A percentile compares a stretch with the other conserved stretches of the same genome.
phyloP scores from a whole-genome alignment of 2,888 invertebrate genomes.

The Ormia ochracea region DNA sequence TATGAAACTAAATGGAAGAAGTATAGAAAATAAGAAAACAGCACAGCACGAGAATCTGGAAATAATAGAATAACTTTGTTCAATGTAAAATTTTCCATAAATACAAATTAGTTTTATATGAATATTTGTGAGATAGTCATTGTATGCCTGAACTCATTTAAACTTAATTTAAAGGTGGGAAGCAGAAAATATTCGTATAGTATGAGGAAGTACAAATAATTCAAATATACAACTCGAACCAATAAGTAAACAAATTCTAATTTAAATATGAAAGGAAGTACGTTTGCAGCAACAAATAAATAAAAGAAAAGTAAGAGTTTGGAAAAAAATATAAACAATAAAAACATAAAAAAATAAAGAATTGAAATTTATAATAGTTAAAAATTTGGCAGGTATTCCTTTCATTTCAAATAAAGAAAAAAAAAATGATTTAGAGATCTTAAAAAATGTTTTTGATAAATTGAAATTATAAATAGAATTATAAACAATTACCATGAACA shows the following conservation, averaged over 20 bases:
- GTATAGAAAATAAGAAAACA: background rate
- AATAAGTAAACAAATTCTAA: background rate
- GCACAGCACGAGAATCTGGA: background rate
- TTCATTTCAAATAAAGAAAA: too few species aligned
- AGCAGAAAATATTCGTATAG: background rate
- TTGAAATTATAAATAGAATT: too few species aligned
- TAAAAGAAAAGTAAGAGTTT: background rate
- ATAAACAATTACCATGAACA: too few species aligned
- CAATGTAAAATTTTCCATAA: constrained; percentile 29
- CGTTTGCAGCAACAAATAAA: background rate
- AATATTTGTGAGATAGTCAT: constrained; percentile 34
- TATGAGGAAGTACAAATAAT: constrained; percentile 16
- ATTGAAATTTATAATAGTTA: background rate
- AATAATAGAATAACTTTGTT: constrained; percentile 4
- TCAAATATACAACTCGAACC: background rate
- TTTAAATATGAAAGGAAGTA: background rate
- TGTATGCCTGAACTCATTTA: constrained; percentile 10
- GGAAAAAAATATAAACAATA: too few species aligned
- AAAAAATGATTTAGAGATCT: too few species aligned
- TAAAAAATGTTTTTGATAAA: too few species aligned
- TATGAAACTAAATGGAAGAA: background rate
- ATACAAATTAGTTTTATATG: constrained; percentile 32
- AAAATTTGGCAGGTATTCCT: background rate
- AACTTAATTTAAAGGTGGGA: constrained; percentile 24
- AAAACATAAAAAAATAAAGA: background rate